These are phyloP conservation scores for Zaprionus ornatus DNA, from an alignment of 1,140 invertebrate species.

Conservation along the genomic window DNA sequence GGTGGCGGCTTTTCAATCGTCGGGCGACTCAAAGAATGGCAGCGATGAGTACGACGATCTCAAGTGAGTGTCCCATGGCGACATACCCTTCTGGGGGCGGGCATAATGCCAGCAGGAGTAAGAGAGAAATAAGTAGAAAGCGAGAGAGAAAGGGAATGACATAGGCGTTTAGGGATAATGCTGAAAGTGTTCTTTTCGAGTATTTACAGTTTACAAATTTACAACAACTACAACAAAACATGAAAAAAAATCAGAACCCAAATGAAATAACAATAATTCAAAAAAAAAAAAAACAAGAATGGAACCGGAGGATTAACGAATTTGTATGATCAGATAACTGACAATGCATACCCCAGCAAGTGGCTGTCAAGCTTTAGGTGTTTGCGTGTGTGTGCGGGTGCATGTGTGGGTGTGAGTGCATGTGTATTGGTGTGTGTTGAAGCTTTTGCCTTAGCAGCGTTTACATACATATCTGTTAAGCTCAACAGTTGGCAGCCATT, in stretches of 20 bases:
- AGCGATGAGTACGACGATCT: constrained; percentile 82
- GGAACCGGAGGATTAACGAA: constrained; percentile 30
- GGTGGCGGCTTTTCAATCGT: constrained; percentile 73
- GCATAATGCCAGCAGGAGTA: neutral
- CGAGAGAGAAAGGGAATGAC: constrained; percentile 7
- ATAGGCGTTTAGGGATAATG: constrained; percentile 36
- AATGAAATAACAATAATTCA: constrained; percentile 9
- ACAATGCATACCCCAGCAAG: constrained; percentile 22
- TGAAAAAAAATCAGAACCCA: constrained; percentile 23
- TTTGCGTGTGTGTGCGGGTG: constrained; percentile 20
- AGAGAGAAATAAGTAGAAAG: no score
- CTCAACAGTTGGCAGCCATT: constrained; percentile 51
- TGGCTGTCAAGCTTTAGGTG: constrained; percentile 50
- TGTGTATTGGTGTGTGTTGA: constrained; percentile 3
- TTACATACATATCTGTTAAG: constrained; percentile 30
- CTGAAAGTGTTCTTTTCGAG: constrained; percentile 74
- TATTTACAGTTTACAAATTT: constrained; percentile 83
- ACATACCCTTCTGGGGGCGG: neutral
- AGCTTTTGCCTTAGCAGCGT: constrained; percentile 54
- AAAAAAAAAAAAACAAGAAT: constrained; percentile 16
- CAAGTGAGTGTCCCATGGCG: constrained; percentile 51
- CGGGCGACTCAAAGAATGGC: constrained; percentile 79
- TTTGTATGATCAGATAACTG: constrained; percentile 37
- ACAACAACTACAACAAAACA: constrained; percentile 44
- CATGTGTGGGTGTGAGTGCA: neutral